Base-by-base conservation (phyloP, 2,888 invertebrate species). In the Candidula unifasciata region DNA sequence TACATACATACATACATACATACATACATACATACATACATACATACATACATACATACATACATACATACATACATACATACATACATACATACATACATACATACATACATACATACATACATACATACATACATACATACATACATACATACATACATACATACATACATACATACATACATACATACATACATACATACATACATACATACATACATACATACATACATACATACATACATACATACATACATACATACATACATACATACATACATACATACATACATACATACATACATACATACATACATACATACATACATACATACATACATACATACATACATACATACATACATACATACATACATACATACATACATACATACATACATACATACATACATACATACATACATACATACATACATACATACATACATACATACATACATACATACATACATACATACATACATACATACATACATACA, bases 1-100 rank as follows among this genome's bases (percentile, higher is more conserved):
- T 60, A 60, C 60, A 60, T n/a, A 60, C 60, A 60, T 60, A 60
- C 60, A n/a, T 60, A 60, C 60, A 60, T 60, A 60, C 60, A 60
- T 60, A 60, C 60, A 60, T 60, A 60, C 60, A 60, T 60, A 60
- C 60, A 60, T 60, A 60, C 60, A 60, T 60, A 60, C 60, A 60
- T 60, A 60, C 60, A 60, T 60, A 60, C 60, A 60, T n/a, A n/a
- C 60, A 60, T 60, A 60, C 60, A 60, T 60, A 60, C 60, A 60
- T 60, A n/a, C 60, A 60, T 60, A 60, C 60, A 60, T 60, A 60
- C 60, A 60, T 60, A 60, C 60, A 60, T 60, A 60, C 60, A 60
- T n/a, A n/a, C 60, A 60, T 60, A 60, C 60, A 60, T 60, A 60
- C 60, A 60, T 60, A 60, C 60, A 60, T 60, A 60, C 60, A 60